These are phyloP conservation scores for Oreonectes daqikongensis DNA, from an alignment of 2,797 vertebrate species.

Conservation along the genomic window DNA sequence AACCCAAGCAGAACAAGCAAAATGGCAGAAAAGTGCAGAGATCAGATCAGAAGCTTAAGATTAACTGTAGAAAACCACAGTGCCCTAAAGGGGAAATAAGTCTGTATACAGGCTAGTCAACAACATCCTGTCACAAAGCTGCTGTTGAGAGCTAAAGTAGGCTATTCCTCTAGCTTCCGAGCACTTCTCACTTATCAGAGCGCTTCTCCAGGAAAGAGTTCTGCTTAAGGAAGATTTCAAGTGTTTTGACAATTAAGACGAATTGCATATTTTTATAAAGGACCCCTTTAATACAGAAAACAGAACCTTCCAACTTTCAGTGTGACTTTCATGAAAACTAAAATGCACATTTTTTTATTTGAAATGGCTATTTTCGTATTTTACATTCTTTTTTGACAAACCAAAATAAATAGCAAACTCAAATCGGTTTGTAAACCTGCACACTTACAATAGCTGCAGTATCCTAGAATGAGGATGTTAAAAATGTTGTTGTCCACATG, in stretches of 20 bases:
- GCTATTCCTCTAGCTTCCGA: neutral
- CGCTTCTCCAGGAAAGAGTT: neutral
- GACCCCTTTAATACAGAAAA: neutral
- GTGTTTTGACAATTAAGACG: neutral
- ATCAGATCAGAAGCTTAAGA: constrained; percentile 8
- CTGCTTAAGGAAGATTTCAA: neutral
- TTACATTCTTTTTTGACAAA: neutral
- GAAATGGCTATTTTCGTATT: neutral
- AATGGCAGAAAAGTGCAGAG: neutral
- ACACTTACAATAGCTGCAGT: neutral
- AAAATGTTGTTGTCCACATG: neutral
- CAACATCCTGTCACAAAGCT: constrained; percentile 53
- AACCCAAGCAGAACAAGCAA: neutral
- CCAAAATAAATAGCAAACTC: neutral
- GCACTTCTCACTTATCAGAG: neutral
- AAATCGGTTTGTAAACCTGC: neutral
- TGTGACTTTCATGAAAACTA: neutral
- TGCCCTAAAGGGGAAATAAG: constrained; percentile 53
- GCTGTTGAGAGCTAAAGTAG: neutral
- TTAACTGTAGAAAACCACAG: constrained; percentile 43
- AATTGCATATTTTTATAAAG: neutral
- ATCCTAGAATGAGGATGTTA: constrained; percentile 11
- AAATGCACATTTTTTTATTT: neutral
- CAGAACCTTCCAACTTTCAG: neutral
- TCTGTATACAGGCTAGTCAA: constrained; percentile 44